Percentiles rank a stretch among this genome's conserved stretches.
phyloP scores from a whole-genome alignment of 2,797 vertebrate genomes.

The Lepus townsendii region DNA sequence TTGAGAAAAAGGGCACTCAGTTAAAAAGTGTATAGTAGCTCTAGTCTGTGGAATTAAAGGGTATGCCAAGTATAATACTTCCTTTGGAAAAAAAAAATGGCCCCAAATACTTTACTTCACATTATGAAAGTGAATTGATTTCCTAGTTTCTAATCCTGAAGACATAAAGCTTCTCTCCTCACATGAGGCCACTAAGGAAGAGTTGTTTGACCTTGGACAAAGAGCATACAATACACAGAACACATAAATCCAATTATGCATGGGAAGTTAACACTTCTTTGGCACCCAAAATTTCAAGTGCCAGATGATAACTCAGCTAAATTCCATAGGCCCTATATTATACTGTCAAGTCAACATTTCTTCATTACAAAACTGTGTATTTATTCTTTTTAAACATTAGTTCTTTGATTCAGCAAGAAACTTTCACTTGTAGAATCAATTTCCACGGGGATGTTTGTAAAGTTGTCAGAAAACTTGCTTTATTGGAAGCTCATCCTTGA shows the following conservation, averaged over 20 bases:
- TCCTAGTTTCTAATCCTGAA: neutral
- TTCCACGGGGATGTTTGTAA: slow-evolving; percentile 49
- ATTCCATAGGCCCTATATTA: slow-evolving; percentile 16
- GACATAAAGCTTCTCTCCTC: neutral
- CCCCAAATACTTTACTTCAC: neutral
- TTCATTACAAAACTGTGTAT: slow-evolving; percentile 16
- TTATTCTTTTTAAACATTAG: slow-evolving; percentile 43
- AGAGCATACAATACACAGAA: neutral
- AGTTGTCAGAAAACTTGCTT: slow-evolving; percentile 63
- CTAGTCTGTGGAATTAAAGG: neutral
- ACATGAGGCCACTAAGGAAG: neutral
- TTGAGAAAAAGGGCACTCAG: neutral
- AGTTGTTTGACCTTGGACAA: slow-evolving; percentile 30
- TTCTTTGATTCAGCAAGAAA: slow-evolving; percentile 69
- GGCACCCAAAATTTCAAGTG: slow-evolving; percentile 24
- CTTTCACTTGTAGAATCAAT: slow-evolving; percentile 65
- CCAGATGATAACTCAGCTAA: slow-evolving; percentile 49
- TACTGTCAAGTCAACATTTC: slow-evolving; percentile 63
- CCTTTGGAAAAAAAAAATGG: neutral
- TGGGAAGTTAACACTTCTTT: slow-evolving; percentile 43
- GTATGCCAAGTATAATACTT: neutral
- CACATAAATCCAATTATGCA: slow-evolving; percentile 27
- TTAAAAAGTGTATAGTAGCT: neutral
- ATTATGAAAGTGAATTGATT: slow-evolving; percentile 48
- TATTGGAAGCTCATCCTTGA: slow-evolving; percentile 38